Percentiles rank a stretch among this genome's conserved stretches.
Evolutionary conservation across 23 tunicate genomes (phyloP).

Genomic region (Phallusia fumigata): DNA sequence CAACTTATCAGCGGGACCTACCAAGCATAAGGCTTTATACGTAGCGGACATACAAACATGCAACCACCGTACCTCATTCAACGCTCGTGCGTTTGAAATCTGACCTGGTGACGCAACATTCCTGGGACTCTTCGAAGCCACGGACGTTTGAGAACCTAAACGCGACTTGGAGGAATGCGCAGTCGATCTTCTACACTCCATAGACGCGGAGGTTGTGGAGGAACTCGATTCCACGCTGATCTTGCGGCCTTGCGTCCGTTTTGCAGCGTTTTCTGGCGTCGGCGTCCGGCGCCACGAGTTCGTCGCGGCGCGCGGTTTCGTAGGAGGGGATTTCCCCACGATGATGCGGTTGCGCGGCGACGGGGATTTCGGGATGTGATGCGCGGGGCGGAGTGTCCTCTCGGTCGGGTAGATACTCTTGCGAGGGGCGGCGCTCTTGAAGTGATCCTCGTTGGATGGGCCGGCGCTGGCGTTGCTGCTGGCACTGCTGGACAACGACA

Average conservation of each 20-base stretch:
- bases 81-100: slow-evolving; percentile 27
- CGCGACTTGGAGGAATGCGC: background rate
- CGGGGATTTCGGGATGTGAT: slow-evolving; percentile 74
- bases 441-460: slow-evolving; percentile 21
- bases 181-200: background rate
- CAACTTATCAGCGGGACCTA: no score
- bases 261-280: background rate
- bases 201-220: slow-evolving; percentile 15
- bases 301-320: background rate
- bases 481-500: slow-evolving; percentile 69
- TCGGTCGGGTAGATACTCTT: slow-evolving; percentile 45
- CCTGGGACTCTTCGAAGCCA: slow-evolving; percentile 2
- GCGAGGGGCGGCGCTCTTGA: background rate
- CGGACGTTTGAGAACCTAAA: slow-evolving; percentile 2
- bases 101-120: slow-evolving; percentile 20
- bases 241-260: background rate
- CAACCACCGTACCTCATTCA: slow-evolving; percentile 21
- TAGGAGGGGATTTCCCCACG: slow-evolving; percentile 8
- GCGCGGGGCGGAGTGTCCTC: slow-evolving; percentile 29
- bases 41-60: background rate
- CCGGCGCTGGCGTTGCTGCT: slow-evolving; percentile 25
- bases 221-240: slow-evolving; percentile 46
- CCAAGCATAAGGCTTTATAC: no score
- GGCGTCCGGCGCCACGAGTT: slow-evolving; percentile 24
- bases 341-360: slow-evolving; percentile 26